A percentile compares a stretch with the other conserved stretches of the same genome.
Evolutionary conservation across 2,797 vertebrate genomes (phyloP).

Genomic region (Syngnathus acus): DNA sequence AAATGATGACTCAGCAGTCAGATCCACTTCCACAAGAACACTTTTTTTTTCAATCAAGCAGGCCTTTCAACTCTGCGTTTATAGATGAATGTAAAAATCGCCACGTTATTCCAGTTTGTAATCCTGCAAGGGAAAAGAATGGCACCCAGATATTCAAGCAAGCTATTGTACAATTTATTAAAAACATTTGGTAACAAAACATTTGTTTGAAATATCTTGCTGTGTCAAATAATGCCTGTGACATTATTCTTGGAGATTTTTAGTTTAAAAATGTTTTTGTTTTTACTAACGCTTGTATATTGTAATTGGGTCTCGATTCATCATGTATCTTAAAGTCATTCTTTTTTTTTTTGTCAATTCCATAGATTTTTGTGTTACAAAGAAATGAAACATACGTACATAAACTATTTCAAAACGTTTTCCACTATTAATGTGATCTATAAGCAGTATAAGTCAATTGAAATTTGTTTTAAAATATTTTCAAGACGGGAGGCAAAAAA

Average conservation of each 20-base stretch:
- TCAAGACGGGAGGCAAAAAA: background rate
- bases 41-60: background rate
- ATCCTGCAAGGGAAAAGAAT: background rate
- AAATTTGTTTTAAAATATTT: background rate
- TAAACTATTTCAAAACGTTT: background rate
- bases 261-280: background rate
- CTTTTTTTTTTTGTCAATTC: background rate
- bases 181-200: background rate
- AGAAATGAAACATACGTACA: background rate
- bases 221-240: background rate
- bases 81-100: background rate
- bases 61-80: background rate
- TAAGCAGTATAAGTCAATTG: background rate
- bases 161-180: background rate
- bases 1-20: background rate
- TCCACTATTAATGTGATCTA: background rate
- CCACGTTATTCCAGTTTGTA: background rate
- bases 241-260: background rate
- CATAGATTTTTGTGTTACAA: background rate
- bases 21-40: background rate
- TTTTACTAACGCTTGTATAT: background rate
- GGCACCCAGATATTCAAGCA: background rate
- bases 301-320: background rate
- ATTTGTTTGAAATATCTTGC: background rate
- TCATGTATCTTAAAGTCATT: background rate